These are phyloP conservation scores for Ceryle rudis DNA, from an alignment of 2,797 vertebrate species.

Conservation along the genomic window DNA sequence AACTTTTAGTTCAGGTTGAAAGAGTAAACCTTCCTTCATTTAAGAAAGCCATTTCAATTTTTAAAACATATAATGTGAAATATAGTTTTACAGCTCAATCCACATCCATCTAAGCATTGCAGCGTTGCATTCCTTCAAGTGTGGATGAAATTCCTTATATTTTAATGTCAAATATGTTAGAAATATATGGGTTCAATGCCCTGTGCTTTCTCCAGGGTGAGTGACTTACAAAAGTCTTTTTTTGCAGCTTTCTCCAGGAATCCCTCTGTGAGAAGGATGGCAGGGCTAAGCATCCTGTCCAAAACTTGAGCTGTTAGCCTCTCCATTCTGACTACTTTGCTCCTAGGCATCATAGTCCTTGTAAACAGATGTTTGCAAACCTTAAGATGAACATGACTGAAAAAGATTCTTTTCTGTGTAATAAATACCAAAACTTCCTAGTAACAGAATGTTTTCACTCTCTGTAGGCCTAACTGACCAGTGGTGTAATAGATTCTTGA, in stretches of 20 bases:
- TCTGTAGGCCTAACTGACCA: not conserved
- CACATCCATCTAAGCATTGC: conserved; percentile 32
- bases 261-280: not conserved
- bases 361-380: not conserved
- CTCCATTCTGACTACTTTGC: not conserved
- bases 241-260: conserved; percentile 26
- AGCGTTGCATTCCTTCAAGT: conserved; percentile 63
- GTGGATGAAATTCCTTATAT: conserved; percentile 41
- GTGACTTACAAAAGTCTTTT: conserved; percentile 53
- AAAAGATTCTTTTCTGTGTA: not conserved
- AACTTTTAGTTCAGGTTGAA: not conserved
- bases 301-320: not conserved
- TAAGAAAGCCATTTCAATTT: conserved; percentile 51
- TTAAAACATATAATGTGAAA: conserved; percentile 36
- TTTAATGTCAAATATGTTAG: conserved; percentile 49
- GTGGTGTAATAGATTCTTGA: not conserved
- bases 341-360: not conserved
- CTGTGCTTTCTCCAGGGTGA: conserved; percentile 53
- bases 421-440: not conserved
- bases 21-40: conserved; percentile 29
- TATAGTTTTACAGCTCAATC: conserved; percentile 42
- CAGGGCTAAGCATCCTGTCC: not conserved
- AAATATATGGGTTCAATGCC: conserved; percentile 28
- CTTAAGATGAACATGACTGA: not conserved
- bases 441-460: not conserved